Percentiles rank a stretch among this genome's conserved stretches.
Evolutionary conservation across 2,113 vertebrate genomes (phyloP).

Genomic region (Sigmodon hispidus): DNA sequence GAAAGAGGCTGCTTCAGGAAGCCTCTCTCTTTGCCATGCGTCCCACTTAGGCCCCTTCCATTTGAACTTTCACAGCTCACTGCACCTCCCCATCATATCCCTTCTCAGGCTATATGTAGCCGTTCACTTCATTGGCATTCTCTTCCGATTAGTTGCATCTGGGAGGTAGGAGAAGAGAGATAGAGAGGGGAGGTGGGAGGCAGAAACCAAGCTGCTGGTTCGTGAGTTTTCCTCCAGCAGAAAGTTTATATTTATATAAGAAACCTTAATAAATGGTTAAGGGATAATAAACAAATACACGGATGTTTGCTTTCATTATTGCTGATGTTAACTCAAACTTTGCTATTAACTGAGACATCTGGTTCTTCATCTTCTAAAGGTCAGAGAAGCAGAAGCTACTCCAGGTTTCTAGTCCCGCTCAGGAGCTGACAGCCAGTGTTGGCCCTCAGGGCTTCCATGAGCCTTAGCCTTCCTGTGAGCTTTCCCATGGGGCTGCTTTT

Average conservation of each 20-base stretch:
- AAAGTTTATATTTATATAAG: not conserved
- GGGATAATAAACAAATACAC: not conserved
- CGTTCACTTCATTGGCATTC: not conserved
- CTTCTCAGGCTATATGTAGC: not conserved
- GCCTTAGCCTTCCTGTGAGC: not conserved
- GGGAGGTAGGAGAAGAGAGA: not conserved
- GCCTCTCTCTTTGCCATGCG: not conserved
- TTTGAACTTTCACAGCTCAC: not conserved
- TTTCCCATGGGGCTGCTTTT: not conserved
- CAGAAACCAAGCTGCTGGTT: not conserved
- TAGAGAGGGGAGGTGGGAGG: not conserved
- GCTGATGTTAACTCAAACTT: not conserved
- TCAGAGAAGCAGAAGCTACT: not conserved
- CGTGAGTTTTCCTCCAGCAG: not conserved
- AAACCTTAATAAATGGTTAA: not conserved
- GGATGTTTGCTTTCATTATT: not conserved
- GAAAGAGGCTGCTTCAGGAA: conserved; percentile 16
- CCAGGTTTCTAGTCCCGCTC: too few species aligned
- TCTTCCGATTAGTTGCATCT: not conserved
- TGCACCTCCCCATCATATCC: not conserved
- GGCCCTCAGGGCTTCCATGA: not conserved
- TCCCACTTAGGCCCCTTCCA: not conserved
- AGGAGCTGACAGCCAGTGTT: not conserved
- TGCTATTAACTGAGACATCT: not conserved
- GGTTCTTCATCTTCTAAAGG: not conserved